These are phyloP conservation scores for Turritopsis dohrnii DNA, from an alignment of 30 jellyfish, hydroid and myxozoan species.

Conservation along the genomic window DNA sequence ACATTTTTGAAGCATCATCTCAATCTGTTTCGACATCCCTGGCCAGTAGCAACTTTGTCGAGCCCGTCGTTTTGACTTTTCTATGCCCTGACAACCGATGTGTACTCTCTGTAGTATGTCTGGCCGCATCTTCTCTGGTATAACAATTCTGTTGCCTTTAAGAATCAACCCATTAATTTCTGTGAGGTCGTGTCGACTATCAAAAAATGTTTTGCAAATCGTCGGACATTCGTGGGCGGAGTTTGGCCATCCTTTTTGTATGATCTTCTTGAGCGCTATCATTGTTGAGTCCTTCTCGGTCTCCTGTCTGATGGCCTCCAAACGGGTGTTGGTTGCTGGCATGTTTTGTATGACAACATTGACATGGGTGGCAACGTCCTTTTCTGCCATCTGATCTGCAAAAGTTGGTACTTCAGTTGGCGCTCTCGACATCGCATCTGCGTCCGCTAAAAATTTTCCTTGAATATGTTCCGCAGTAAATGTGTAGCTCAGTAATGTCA, in stretches of 20 bases:
- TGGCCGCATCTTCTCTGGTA: neutral
- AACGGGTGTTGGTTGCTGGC: too few relatives aligned
- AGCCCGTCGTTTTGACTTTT: too few relatives aligned
- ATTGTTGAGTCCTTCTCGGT: neutral
- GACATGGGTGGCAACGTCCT: neutral
- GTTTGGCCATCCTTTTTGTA: neutral
- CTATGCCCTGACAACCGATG: neutral
- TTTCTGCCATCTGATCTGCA: neutral
- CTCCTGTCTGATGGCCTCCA: neutral
- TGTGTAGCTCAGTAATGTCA: neutral
- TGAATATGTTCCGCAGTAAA: neutral
- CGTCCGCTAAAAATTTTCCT: neutral
- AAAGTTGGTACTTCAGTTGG: neutral
- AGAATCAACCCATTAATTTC: neutral
- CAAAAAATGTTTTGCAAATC: neutral
- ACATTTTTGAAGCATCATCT: too few relatives aligned
- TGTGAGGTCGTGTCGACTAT: neutral
- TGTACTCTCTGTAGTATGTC: neutral
- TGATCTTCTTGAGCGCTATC: neutral
- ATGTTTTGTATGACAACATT: too few relatives aligned
- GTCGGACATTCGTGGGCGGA: neutral
- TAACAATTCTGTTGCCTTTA: neutral
- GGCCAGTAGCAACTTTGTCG: too few relatives aligned
- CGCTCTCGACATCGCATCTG: neutral
- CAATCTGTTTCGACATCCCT: too few relatives aligned